These are phyloP conservation scores for Auanema freiburgensis DNA, from an alignment of 2,888 invertebrate genomes.

Conservation along the genomic window DNA sequence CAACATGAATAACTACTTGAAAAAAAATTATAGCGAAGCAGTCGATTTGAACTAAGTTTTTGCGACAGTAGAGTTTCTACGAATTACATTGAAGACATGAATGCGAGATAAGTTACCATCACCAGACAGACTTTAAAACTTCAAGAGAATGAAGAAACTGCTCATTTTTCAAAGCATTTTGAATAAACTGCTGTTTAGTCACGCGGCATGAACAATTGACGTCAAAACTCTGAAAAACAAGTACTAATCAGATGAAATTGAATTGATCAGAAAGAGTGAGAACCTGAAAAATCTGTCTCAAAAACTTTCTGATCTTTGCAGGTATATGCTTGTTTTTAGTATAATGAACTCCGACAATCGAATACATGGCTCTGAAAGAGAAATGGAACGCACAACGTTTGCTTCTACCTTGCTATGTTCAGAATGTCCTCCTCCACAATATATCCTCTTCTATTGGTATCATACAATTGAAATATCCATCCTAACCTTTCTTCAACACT, in stretches of 20 bases:
- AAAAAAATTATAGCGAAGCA: too few relatives aligned
- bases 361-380: slow-evolving; percentile 27
- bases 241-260: too few relatives aligned
- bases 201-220: too few relatives aligned
- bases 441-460: slow-evolving; percentile 22
- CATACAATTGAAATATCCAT: slow-evolving; percentile 33
- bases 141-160: slow-evolving; percentile 23
- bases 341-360: slow-evolving; percentile 25
- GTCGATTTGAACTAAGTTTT: too few relatives aligned
- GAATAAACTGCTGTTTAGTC: too few relatives aligned
- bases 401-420: slow-evolving; percentile 19
- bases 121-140: slow-evolving; percentile 24
- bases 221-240: too few relatives aligned
- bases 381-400: neutral
- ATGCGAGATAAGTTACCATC: too few relatives aligned
- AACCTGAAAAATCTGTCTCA: slow-evolving; percentile 28
- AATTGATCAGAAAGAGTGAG: too few relatives aligned
- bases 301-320: slow-evolving; percentile 14
- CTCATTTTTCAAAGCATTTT: slow-evolving; percentile 9
- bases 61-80: too few relatives aligned
- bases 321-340: slow-evolving; percentile 26
- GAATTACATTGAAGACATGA: too few relatives aligned
- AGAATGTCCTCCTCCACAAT: slow-evolving; percentile 28
- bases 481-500: slow-evolving; percentile 28
- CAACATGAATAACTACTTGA: too few relatives aligned